Percentiles rank a stretch among this genome's conserved stretches.
These are phyloP conservation scores for Venusia cambrica DNA, from an alignment of 2,888 invertebrate species.

Conservation along the genomic window DNA sequence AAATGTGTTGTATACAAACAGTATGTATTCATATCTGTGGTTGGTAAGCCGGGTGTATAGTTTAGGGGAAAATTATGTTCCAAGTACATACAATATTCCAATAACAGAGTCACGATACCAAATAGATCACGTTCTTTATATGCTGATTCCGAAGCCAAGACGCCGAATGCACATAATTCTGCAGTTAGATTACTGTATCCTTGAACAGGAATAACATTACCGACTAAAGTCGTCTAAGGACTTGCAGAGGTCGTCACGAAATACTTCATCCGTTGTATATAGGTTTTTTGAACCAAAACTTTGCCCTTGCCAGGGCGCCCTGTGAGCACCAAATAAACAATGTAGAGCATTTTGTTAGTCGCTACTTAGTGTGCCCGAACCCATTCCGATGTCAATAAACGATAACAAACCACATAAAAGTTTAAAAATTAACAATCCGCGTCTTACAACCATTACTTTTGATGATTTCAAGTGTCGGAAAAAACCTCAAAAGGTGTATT, in stretches of 20 bases:
- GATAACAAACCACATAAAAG: slow-evolving; percentile 21
- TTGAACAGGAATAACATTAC: slow-evolving; percentile 10
- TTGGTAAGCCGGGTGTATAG: too few relatives aligned
- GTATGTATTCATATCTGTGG: too few relatives aligned
- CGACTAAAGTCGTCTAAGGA: slow-evolving; percentile 15
- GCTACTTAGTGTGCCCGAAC: slow-evolving; percentile 19
- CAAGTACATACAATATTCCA: too few relatives aligned
- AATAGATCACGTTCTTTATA: too few relatives aligned
- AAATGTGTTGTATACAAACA: too few relatives aligned
- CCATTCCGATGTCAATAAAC: slow-evolving; percentile 17
- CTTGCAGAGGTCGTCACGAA: slow-evolving; percentile 12
- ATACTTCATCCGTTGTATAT: slow-evolving; percentile 20
- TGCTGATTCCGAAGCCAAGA: too few relatives aligned
- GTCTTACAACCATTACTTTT: slow-evolving; percentile 20
- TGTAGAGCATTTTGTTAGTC: slow-evolving; percentile 15
- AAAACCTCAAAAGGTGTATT: slow-evolving; percentile 9
- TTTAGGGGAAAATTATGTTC: too few relatives aligned
- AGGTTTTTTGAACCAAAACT: slow-evolving; percentile 19
- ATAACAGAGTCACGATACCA: too few relatives aligned
- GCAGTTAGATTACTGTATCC: slow-evolving; percentile 3
- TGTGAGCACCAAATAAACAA: slow-evolving; percentile 12
- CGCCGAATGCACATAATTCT: background rate
- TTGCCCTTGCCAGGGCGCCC: slow-evolving; percentile 7
- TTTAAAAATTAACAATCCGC: slow-evolving; percentile 22
- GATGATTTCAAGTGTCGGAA: slow-evolving; percentile 18